A percentile compares a stretch with the other conserved stretches of the same genome.
Conservation (phyloP, 2,797 vertebrate species). For the Notoglanidium macrostoma region DNA sequence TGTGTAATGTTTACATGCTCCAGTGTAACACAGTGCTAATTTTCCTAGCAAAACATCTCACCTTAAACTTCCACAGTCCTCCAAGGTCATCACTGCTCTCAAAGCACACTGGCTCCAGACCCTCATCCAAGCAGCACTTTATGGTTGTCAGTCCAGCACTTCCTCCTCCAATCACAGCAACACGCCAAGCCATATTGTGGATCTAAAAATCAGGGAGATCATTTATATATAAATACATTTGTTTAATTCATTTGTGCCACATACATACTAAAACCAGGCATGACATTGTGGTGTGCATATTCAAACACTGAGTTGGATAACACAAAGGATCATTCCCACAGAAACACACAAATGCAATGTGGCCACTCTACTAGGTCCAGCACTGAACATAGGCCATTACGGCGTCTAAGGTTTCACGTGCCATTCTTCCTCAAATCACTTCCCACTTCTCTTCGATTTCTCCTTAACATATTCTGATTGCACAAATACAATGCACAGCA, state of each 20-base stretch:
- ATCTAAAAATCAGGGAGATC: not conserved
- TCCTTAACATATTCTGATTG: too few relatives aligned
- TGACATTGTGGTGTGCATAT: too few relatives aligned
- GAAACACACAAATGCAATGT: too few relatives aligned
- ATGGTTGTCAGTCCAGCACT: slow-evolving; percentile 78
- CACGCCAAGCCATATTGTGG: slow-evolving; percentile 65
- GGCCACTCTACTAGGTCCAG: not conserved
- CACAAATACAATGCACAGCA: too few relatives aligned
- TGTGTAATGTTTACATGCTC: too few relatives aligned
- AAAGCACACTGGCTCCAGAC: slow-evolving; percentile 83
- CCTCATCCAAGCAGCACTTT: slow-evolving; percentile 85
- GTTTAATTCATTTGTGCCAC: not conserved
- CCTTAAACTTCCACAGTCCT: slow-evolving; percentile 87
- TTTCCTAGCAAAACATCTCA: slow-evolving; percentile 1
- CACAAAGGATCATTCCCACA: too few relatives aligned
- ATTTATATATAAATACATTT: not conserved
- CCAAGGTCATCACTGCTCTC: slow-evolving; percentile 85
- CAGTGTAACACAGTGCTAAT: too few relatives aligned
- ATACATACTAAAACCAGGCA: not conserved
- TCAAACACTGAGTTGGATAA: too few relatives aligned
- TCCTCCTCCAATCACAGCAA: slow-evolving; percentile 84
- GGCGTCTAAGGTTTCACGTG: too few relatives aligned
- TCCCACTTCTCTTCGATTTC: too few relatives aligned
- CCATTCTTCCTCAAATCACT: too few relatives aligned
- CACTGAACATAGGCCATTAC: not conserved